A percentile compares a stretch with the other conserved stretches of the same genome.
Conservation (phyloP, 2,113 vertebrate species). For the Lasiurus cinereus region DNA sequence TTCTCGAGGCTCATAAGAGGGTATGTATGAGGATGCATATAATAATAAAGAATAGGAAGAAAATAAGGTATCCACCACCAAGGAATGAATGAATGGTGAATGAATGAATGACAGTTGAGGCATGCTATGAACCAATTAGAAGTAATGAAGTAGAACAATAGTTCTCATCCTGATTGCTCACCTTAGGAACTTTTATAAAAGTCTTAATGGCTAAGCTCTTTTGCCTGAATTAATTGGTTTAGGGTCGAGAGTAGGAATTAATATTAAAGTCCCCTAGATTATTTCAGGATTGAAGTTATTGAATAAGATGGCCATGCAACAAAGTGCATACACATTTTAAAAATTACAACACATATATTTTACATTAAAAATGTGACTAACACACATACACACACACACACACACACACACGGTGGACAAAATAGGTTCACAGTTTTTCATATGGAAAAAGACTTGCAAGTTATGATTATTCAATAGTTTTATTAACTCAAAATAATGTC, state of each 20-base stretch:
- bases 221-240: neutral
- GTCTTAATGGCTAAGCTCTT: neutral
- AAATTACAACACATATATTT: neutral
- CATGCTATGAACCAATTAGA: neutral
- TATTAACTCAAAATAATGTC: neutral
- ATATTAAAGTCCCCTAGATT: neutral
- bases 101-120: neutral
- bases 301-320: neutral
- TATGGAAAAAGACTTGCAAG: neutral
- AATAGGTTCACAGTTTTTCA: neutral
- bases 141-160: neutral
- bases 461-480: neutral
- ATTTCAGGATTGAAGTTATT: neutral
- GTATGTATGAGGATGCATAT: neutral
- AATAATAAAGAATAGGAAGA: neutral
- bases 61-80: neutral
- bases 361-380: neutral
- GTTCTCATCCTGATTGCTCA: neutral
- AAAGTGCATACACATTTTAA: neutral
- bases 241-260: neutral
- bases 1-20: neutral
- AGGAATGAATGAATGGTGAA: neutral
- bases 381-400: too few relatives aligned
- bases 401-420: neutral
- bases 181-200: neutral